phyloP scores from a whole-genome alignment of 2,113 vertebrate species.

The Enhydra lutris region DNA sequence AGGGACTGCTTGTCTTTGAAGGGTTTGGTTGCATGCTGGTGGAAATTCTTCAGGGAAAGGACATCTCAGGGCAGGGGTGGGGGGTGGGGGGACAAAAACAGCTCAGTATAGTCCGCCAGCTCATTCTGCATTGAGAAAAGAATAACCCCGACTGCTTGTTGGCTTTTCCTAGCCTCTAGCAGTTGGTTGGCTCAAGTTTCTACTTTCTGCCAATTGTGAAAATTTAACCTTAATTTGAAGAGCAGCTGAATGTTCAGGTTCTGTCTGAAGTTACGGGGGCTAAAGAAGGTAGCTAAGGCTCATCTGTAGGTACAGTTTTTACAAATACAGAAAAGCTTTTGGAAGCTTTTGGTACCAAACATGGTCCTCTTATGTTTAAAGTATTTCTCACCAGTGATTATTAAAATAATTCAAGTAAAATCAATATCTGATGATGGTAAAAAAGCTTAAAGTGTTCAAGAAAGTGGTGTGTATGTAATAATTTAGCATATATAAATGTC shows the following conservation, averaged over 20 bases:
- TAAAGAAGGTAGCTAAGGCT: not conserved
- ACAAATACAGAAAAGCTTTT: not conserved
- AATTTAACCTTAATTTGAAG: not conserved
- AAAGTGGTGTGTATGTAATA: not conserved
- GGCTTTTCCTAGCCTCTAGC: not conserved
- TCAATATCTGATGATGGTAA: not conserved
- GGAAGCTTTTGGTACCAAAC: not conserved
- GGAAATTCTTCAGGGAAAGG: constrained; percentile 13
- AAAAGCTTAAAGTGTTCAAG: not conserved
- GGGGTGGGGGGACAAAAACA: not conserved
- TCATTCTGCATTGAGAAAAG: not conserved
- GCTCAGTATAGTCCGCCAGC: not conserved
- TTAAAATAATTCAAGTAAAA: constrained; percentile 39
- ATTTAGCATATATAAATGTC: not conserved
- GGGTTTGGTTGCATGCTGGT: not conserved
- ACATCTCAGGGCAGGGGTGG: not conserved
- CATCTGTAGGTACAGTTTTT: not conserved
- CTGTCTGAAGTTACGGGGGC: not conserved
- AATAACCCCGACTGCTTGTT: not conserved
- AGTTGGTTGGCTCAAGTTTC: not conserved
- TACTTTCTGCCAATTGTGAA: not conserved
- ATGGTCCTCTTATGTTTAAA: not conserved
- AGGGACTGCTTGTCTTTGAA: not conserved
- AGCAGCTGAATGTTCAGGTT: not conserved
- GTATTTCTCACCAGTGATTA: not conserved